Evolutionary conservation across 2,888 invertebrate species (phyloP).

Genomic region (Rhagium mordax): DNA sequence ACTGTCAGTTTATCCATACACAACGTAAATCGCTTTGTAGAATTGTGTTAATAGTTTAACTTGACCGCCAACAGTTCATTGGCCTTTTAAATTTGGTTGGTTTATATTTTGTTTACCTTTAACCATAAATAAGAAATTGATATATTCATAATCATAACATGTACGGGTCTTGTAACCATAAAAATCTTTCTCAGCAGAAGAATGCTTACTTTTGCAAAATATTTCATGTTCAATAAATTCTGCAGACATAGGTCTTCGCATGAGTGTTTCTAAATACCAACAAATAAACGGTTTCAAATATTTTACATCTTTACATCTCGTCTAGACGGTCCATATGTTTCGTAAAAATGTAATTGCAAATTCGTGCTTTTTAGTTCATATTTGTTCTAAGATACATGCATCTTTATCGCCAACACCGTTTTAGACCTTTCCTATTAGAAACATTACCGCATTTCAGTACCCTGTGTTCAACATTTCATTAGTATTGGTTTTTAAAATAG

Average conservation of each 20-base stretch:
- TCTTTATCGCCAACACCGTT: not conserved
- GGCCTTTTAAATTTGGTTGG: too few species aligned
- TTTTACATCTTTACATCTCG: conserved; percentile 8
- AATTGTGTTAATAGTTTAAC: too few species aligned
- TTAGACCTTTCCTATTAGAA: not conserved
- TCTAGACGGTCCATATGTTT: conserved; percentile 28
- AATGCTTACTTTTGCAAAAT: not conserved
- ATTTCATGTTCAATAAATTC: not conserved
- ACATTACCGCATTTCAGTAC: not conserved
- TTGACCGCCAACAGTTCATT: too few species aligned
- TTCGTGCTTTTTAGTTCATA: conserved; percentile 1
- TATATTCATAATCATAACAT: too few species aligned
- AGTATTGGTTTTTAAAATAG: not conserved
- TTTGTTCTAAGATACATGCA: not conserved
- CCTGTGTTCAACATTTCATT: not conserved
- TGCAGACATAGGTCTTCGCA: not conserved
- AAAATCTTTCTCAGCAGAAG: too few species aligned
- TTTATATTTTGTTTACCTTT: too few species aligned
- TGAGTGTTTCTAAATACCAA: conserved; percentile 6
- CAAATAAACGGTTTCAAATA: not conserved
- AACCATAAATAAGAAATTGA: too few species aligned
- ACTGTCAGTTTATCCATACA: too few species aligned
- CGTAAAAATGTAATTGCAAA: conserved; percentile 12
- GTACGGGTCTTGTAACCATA: too few species aligned
- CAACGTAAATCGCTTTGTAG: too few species aligned